A percentile compares a stretch with the other conserved stretches of the same genome.
phyloP scores from a whole-genome alignment of 2,888 invertebrate genomes.

The Athripsodes cinereus region DNA sequence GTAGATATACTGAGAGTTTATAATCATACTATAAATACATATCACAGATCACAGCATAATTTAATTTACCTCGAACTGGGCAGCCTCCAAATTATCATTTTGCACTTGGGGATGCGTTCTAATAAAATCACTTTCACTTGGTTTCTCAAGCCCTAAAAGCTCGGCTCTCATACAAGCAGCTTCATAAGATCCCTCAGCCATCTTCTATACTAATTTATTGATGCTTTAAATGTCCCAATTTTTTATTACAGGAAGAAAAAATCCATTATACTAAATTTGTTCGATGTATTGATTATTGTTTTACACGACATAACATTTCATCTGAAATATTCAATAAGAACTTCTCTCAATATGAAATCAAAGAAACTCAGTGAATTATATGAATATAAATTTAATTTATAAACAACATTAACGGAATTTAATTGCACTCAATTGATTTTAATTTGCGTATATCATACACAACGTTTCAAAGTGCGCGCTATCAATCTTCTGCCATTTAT shows the following conservation, averaged over 20 bases:
- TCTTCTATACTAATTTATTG: slow-evolving; percentile 29
- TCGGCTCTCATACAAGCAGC: slow-evolving; percentile 76
- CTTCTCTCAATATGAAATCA: no score
- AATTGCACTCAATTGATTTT: not conserved
- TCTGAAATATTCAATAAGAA: not conserved
- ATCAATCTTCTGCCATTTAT: no score
- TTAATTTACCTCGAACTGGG: slow-evolving; percentile 35
- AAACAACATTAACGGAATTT: not conserved
- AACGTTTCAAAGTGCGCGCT: not conserved
- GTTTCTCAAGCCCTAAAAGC: slow-evolving; percentile 64
- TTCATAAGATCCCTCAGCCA: slow-evolving; percentile 64
- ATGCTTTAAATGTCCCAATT: not conserved
- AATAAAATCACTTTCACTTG: slow-evolving; percentile 61
- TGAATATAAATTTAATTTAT: no score
- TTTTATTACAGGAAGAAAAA: no score
- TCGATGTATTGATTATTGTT: slow-evolving; percentile 3
- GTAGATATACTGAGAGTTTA: no score
- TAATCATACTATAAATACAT: no score
- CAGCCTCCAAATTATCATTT: slow-evolving; percentile 49
- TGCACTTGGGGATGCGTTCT: slow-evolving; percentile 45
- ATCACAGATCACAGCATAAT: not conserved
- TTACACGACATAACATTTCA: not conserved
- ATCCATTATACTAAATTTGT: not conserved
- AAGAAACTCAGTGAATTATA: no score
- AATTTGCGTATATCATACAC: not conserved